phyloP scores from a whole-genome alignment of 1,140 invertebrate species.

The Aphis craccivora region DNA sequence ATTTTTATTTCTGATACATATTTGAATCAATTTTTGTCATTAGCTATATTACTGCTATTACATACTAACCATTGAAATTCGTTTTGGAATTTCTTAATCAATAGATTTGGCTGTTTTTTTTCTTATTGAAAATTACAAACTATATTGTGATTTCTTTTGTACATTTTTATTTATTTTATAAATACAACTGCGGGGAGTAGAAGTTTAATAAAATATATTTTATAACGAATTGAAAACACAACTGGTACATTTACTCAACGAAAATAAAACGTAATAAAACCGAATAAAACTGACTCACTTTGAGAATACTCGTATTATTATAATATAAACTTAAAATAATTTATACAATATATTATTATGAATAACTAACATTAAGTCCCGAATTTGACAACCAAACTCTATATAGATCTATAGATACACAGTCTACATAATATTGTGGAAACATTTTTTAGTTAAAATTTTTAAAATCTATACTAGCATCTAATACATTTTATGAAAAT shows the following conservation, averaged over 20 bases:
- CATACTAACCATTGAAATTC: not conserved
- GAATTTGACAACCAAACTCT: too few relatives aligned
- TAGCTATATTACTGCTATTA: not conserved
- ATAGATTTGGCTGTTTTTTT: not conserved
- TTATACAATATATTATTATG: not conserved
- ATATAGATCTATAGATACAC: not conserved
- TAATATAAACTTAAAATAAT: not conserved
- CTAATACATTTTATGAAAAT: not conserved
- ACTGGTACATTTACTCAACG: not conserved
- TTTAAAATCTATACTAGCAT: not conserved
- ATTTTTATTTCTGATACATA: not conserved
- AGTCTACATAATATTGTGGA: not conserved
- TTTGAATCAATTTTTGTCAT: not conserved
- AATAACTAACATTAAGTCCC: too few relatives aligned
- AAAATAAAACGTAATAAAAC: slow-evolving; percentile 3
- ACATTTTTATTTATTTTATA: slow-evolving; percentile 4
- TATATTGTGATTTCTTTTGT: not conserved
- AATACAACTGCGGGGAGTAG: not conserved
- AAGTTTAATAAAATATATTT: not conserved
- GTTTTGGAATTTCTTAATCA: not conserved
- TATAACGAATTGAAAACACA: slow-evolving; percentile 4
- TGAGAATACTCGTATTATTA: not conserved
- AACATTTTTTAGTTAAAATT: not conserved
- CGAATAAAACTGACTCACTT: slow-evolving; percentile 13
- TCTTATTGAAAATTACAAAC: not conserved